Conservation (phyloP, 1,140 invertebrate genomes). For the Lasaia peninsularis region DNA sequence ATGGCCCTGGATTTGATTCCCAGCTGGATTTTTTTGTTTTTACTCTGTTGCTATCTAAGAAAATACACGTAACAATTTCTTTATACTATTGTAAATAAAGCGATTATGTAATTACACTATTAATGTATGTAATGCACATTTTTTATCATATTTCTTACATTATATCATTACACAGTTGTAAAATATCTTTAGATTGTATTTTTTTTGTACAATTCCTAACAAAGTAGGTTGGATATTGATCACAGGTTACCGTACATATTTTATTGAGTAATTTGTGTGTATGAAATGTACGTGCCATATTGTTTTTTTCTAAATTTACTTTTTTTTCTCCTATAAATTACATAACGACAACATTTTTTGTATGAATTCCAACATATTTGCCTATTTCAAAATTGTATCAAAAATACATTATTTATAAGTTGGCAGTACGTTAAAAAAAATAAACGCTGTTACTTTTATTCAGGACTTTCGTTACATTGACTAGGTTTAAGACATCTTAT, state of each 20-base stretch:
- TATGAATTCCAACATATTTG: too few relatives aligned
- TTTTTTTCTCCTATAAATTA: slow-evolving; percentile 14
- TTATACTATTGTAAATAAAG: slow-evolving; percentile 17
- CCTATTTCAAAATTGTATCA: too few relatives aligned
- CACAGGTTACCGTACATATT: slow-evolving; percentile 26
- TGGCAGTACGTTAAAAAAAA: too few relatives aligned
- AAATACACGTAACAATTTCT: slow-evolving; percentile 3
- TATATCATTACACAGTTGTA: slow-evolving; percentile 51
- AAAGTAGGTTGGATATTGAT: slow-evolving; percentile 18
- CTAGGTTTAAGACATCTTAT: too few relatives aligned
- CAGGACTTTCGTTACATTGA: too few relatives aligned
- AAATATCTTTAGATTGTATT: slow-evolving; percentile 38
- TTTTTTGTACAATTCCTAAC: slow-evolving; percentile 17
- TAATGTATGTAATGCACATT: slow-evolving; percentile 69
- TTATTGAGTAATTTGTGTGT: slow-evolving; percentile 15
- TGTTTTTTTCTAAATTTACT: slow-evolving; percentile 4
- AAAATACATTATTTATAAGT: too few relatives aligned
- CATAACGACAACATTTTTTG: not conserved
- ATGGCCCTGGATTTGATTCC: too few relatives aligned
- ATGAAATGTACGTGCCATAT: slow-evolving; percentile 22
- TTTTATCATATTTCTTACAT: slow-evolving; percentile 51
- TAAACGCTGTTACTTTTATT: too few relatives aligned
- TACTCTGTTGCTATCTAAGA: not conserved
- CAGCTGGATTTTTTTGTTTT: too few relatives aligned
- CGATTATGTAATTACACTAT: slow-evolving; percentile 49